phyloP scores from a whole-genome alignment of 1,140 invertebrate species.

The Euglossa dilemma region DNA sequence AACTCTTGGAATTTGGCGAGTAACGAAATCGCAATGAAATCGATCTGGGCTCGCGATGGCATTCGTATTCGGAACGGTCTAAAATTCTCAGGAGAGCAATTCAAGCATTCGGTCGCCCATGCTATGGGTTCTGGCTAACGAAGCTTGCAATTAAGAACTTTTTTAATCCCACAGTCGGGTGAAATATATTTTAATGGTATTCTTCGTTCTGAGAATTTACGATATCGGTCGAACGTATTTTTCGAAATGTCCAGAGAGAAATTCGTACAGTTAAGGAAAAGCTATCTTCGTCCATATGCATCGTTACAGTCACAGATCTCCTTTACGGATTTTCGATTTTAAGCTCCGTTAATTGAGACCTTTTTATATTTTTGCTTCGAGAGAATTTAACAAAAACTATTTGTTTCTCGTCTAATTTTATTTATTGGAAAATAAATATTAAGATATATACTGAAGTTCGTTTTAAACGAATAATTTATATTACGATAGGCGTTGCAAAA shows the following conservation, averaged over 20 bases:
- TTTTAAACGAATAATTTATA: too few species aligned
- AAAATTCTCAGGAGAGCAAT: constrained; percentile 13
- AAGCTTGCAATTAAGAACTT: constrained; percentile 38
- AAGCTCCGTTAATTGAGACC: too few species aligned
- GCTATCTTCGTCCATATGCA: too few species aligned
- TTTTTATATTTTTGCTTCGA: too few species aligned
- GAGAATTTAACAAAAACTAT: too few species aligned
- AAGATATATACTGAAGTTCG: too few species aligned
- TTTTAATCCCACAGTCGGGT: not conserved
- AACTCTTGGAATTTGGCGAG: not conserved
- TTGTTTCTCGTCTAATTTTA: too few species aligned
- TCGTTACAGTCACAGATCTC: too few species aligned
- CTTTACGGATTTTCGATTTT: too few species aligned
- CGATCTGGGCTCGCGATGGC: not conserved
- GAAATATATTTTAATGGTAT: constrained; percentile 7
- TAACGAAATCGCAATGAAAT: constrained; percentile 28
- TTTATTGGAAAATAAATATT: too few species aligned
- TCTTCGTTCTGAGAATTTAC: not conserved
- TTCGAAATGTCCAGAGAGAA: not conserved
- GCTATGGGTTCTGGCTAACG: constrained; percentile 3
- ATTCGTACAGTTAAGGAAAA: not conserved
- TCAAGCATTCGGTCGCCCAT: not conserved
- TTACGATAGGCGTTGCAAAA: too few species aligned
- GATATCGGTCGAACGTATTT: not conserved
- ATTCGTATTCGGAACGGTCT: not conserved